phyloP scores from a whole-genome alignment of 1,140 invertebrate genomes.

The Metaphire vulgaris region DNA sequence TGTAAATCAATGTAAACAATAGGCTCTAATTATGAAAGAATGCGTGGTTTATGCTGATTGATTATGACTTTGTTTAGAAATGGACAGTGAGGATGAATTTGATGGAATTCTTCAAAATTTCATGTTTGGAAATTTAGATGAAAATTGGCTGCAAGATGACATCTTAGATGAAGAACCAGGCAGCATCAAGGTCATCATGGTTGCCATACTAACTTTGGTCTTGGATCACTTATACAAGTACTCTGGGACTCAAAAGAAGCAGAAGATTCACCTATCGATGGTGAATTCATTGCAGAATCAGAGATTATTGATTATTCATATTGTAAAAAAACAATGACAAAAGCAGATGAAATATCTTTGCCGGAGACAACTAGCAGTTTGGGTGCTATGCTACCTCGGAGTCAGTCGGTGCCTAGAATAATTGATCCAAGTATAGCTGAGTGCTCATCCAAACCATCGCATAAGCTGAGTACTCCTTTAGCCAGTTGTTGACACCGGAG shows the following conservation, averaged over 20 bases:
- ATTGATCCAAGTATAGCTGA: too few species aligned
- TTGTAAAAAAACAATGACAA: too few species aligned
- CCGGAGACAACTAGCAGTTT: too few species aligned
- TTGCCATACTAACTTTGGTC: slow-evolving; percentile 65
- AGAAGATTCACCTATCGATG: slow-evolving; percentile 43
- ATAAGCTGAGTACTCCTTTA: too few species aligned
- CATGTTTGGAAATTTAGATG: slow-evolving; percentile 91
- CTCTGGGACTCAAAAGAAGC: slow-evolving; percentile 59
- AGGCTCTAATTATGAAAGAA: too few species aligned
- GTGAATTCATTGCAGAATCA: slow-evolving; percentile 35
- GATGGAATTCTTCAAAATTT: slow-evolving; percentile 67
- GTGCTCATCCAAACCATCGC: too few species aligned
- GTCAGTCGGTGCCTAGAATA: too few species aligned
- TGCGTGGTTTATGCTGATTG: too few species aligned
- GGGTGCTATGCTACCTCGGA: too few species aligned
- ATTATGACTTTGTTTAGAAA: too few species aligned
- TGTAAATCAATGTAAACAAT: too few species aligned
- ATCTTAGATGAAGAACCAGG: slow-evolving; percentile 68
- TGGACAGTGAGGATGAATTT: slow-evolving; percentile 27
- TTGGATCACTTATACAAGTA: slow-evolving; percentile 71
- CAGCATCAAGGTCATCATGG: slow-evolving; percentile 45
- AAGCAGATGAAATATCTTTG: too few species aligned
- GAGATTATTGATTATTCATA: slow-evolving; percentile 83
- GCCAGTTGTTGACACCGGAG: slow-evolving; percentile 90
- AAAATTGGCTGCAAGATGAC: slow-evolving; percentile 77